phyloP scores from a whole-genome alignment of 2,113 vertebrate genomes.

The Galbula dea region DNA sequence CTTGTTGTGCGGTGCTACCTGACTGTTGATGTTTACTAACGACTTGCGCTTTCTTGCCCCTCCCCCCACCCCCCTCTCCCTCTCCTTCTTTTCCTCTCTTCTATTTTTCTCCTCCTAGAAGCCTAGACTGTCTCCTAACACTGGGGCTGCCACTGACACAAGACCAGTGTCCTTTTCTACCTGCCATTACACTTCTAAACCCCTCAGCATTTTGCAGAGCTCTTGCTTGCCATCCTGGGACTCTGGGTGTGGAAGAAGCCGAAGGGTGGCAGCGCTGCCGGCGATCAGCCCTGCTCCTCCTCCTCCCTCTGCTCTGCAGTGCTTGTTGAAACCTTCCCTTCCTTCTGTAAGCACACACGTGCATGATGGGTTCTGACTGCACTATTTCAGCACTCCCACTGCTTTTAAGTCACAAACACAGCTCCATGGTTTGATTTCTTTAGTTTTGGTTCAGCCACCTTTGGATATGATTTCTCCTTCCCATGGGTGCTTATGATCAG shows the following conservation, averaged over 20 bases:
- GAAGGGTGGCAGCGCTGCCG: constrained; percentile 67
- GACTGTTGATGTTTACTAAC: constrained; percentile 77
- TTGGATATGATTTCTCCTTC: constrained; percentile 27
- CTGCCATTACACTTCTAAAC: constrained; percentile 73
- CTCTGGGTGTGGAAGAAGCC: constrained; percentile 70
- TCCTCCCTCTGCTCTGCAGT: constrained; percentile 65
- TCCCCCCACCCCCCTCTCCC: constrained; percentile 58
- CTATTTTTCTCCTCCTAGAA: constrained; percentile 81
- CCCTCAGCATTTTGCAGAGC: constrained; percentile 74
- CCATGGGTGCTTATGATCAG: not conserved
- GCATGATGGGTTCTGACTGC: constrained; percentile 6
- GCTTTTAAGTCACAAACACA: not conserved
- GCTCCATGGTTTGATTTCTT: not conserved
- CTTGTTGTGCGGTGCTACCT: constrained; percentile 55
- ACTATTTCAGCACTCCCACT: not conserved
- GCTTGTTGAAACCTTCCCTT: constrained; percentile 70
- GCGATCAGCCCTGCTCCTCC: constrained; percentile 64
- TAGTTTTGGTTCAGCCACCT: not conserved
- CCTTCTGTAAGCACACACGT: constrained; percentile 65
- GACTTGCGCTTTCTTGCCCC: constrained; percentile 75
- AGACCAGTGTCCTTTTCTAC: constrained; percentile 76
- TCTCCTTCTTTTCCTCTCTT: constrained; percentile 51
- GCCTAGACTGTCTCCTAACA: constrained; percentile 76
- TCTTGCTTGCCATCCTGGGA: constrained; percentile 75
- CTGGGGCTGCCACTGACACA: constrained; percentile 72